Base-by-base conservation (phyloP, 2,797 vertebrate species). In the Lutra lutra region DNA sequence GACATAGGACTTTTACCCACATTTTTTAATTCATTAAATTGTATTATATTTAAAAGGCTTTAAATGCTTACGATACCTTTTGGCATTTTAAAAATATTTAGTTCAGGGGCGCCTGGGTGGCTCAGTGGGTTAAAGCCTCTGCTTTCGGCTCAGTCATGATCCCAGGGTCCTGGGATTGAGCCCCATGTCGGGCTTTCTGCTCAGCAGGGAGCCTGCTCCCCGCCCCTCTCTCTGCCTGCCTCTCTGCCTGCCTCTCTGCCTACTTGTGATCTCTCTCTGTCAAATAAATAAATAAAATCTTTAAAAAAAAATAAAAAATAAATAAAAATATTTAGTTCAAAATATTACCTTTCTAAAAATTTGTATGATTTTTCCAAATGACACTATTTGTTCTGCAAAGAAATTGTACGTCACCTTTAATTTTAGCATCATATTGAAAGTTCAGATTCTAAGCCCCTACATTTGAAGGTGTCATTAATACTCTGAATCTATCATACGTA, bases 1-100 rank as follows among this genome's bases (percentile, higher is more conserved):
- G 86, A 84, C 13, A 72, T 13, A 96, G 58, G 6, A 46, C 21
- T 84, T 80, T 70, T 38, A 56, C 18, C 17, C 43, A 94, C 4
- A 54, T 7, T 54, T 92, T 92, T 93, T 56, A 80, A 56, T 87
- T 79, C 56, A 92, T 78, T 80, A 96, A 75, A 92, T 25, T 88
- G 32, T 54, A 89, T 77, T 62, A 77, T 48, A 40, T 62, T 82
- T 0, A 73, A 58, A 91, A 80, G 32, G 20, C 32, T 73, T 91
- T 64, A 68, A 92, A 89, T 48, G 68, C 32, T 82, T 86, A 72
- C 35, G 68, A 82, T 17, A 87, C 10, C 2, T 8, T 93, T 62
- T 27, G 32, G 75, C 35, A 94, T n/a, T 91, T 87, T 73, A 40
- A 70, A 90, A 87, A 86, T 62, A 62, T 79, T 64, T 86, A 68